Conservation (phyloP, 1,140 invertebrate genomes). For the Diabrotica undecimpunctata region DNA sequence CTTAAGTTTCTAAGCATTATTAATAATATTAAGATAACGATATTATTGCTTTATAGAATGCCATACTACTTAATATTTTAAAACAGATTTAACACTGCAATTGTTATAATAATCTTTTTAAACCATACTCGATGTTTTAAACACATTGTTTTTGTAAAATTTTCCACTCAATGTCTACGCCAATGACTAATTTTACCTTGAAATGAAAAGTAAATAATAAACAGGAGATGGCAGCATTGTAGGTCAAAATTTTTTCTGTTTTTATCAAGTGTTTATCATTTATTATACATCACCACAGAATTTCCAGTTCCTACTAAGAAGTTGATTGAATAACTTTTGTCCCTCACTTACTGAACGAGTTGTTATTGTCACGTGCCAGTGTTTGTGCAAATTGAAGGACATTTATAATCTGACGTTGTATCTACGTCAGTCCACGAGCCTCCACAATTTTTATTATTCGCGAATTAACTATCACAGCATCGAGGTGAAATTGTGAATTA, state of each 20-base stretch:
- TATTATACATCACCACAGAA: neutral
- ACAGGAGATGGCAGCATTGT: neutral
- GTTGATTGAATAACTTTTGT: neutral
- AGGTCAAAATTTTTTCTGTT: neutral
- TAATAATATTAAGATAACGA: too few relatives aligned
- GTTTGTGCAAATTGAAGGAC: slow-evolving; percentile 14
- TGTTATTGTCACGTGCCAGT: slow-evolving; percentile 16
- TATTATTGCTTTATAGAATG: too few relatives aligned
- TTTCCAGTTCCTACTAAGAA: neutral
- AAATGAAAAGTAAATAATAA: neutral
- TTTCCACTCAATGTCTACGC: neutral
- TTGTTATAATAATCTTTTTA: too few relatives aligned
- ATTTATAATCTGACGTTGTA: slow-evolving; percentile 11
- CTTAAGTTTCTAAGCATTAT: too few relatives aligned
- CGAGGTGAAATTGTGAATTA: slow-evolving; percentile 2
- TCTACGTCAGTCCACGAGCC: slow-evolving; percentile 8
- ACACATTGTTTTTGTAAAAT: too few relatives aligned
- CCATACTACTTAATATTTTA: too few relatives aligned
- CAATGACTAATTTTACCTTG: neutral
- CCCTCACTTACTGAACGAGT: slow-evolving; percentile 1
- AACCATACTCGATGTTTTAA: too few relatives aligned
- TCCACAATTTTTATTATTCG: slow-evolving; percentile 1
- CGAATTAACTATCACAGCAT: neutral
- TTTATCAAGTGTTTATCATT: neutral
- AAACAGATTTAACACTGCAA: too few relatives aligned